Evolutionary conservation across 1,140 invertebrate species (phyloP).

Genomic region (Drosophila paulistorum): DNA sequence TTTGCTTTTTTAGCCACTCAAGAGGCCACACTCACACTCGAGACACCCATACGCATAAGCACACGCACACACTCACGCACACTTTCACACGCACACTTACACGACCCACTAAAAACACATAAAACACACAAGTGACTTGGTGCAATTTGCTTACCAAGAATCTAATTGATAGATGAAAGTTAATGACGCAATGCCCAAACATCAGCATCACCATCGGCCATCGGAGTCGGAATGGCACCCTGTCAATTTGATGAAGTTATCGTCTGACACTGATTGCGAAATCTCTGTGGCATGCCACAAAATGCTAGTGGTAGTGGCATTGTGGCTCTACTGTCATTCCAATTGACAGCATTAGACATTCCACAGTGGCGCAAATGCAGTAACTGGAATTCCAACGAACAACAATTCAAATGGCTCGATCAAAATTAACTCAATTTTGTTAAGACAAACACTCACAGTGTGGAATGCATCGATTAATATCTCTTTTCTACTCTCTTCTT

Average conservation of each 20-base stretch:
- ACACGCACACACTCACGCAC: constrained; percentile 23
- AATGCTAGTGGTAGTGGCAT: not conserved
- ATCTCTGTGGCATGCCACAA: constrained; percentile 2
- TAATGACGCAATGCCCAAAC: not conserved
- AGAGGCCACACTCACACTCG: constrained; percentile 40
- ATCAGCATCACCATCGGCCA: no score
- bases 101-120: not conserved
- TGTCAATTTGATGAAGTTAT: constrained; percentile 61
- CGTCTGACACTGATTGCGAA: constrained; percentile 10
- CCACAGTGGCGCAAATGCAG: not conserved
- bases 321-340: not conserved
- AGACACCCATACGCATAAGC: constrained; percentile 7
- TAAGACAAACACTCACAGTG: not conserved
- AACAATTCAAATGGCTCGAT: not conserved
- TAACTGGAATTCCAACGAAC: not conserved
- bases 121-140: constrained; percentile 6
- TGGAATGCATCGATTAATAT: not conserved
- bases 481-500: not conserved
- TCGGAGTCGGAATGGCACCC: not conserved
- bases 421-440: not conserved
- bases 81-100: constrained; percentile 10
- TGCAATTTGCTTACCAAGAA: constrained; percentile 61
- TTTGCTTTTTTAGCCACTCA: constrained; percentile 55
- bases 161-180: constrained; percentile 13
- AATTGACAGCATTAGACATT: constrained; percentile 13